Evolutionary conservation across 2,113 vertebrate species (phyloP).

Genomic region (Alexandromys fortis): DNA sequence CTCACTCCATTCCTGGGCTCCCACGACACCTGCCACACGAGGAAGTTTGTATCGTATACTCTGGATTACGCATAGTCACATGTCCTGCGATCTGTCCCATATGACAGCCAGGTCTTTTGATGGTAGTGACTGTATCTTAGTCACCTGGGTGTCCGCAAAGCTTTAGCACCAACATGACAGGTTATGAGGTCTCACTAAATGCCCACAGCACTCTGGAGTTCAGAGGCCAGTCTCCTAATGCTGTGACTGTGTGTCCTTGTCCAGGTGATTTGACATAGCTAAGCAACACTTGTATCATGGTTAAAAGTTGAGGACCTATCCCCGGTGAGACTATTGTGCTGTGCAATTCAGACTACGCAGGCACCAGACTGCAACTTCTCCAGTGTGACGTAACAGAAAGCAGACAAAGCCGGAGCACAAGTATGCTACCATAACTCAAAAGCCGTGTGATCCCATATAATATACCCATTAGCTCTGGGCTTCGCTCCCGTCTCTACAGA

Average conservation of each 20-base stretch:
- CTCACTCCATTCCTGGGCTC: neutral
- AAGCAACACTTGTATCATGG: neutral
- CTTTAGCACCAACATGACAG: neutral
- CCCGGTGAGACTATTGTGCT: neutral
- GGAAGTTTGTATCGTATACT: neutral
- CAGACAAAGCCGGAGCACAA: neutral
- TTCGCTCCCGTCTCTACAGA: neutral
- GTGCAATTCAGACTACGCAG: neutral
- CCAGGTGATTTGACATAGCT: neutral
- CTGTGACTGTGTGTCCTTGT: neutral
- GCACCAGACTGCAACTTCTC: neutral
- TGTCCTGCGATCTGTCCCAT: neutral
- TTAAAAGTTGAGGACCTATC: neutral
- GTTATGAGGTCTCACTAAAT: neutral
- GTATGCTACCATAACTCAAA: neutral
- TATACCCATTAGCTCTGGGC: neutral
- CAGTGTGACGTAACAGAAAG: neutral
- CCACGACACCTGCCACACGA: neutral
- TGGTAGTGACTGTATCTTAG: neutral
- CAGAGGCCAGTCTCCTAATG: neutral
- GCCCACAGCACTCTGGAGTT: neutral
- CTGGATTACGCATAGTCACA: neutral
- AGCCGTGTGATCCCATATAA: slow-evolving; percentile 2
- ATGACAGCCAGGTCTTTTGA: neutral
- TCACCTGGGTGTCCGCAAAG: neutral